These are phyloP conservation scores for Serranochromis macrocephalus DNA, from an alignment of 2,113 vertebrate genomes.

Conservation along the genomic window DNA sequence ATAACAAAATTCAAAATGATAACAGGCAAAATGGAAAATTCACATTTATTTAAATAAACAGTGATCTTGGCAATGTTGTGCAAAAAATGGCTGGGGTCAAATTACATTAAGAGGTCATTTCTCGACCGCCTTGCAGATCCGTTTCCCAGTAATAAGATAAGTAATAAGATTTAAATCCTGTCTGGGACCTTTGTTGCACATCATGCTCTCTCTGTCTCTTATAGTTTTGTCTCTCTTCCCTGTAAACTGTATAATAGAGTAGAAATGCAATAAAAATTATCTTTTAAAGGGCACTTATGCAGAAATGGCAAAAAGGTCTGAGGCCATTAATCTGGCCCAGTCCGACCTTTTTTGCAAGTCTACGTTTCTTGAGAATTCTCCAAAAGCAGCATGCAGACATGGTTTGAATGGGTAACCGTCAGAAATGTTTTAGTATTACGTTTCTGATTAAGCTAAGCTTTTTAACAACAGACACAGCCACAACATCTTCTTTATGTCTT, in stretches of 20 bases:
- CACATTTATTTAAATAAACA: neutral
- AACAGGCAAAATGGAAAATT: neutral
- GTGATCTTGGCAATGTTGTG: neutral
- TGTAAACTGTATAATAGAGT: slow-evolving; percentile 1
- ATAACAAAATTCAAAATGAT: neutral
- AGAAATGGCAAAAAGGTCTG: neutral
- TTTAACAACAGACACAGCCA: neutral
- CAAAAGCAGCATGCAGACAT: neutral
- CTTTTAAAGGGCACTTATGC: slow-evolving; percentile 5
- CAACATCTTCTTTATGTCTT: neutral
- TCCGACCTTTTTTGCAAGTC: neutral
- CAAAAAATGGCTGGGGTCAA: neutral
- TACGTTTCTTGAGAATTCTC: neutral
- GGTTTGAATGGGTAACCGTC: neutral
- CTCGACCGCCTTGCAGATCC: neutral
- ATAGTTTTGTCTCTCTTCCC: neutral
- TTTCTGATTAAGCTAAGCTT: neutral
- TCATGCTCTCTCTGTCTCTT: neutral
- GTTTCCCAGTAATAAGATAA: neutral
- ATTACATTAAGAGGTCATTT: neutral
- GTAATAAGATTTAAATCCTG: neutral
- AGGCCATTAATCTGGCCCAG: neutral
- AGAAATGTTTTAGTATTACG: neutral
- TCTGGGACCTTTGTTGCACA: neutral
- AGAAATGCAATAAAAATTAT: slow-evolving; percentile 5